These are phyloP conservation scores for Tiaroga cobitis DNA, from an alignment of 2,797 vertebrate genomes.

Conservation along the genomic window DNA sequence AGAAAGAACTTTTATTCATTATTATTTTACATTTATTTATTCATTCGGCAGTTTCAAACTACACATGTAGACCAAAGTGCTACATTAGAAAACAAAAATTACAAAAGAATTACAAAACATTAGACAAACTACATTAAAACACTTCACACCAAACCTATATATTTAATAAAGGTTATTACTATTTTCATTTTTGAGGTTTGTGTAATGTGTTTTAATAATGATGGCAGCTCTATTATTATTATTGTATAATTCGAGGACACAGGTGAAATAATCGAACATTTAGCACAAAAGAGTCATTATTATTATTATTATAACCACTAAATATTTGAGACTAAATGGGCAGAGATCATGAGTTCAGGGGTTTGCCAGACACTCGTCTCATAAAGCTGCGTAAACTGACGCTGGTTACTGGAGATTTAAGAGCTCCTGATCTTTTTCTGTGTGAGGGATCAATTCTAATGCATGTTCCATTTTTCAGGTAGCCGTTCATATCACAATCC, in stretches of 20 bases:
- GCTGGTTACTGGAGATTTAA: slow-evolving; percentile 65
- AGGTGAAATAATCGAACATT: neutral
- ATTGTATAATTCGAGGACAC: neutral
- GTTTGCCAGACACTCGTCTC: too few relatives aligned
- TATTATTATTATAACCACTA: neutral
- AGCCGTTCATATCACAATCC: neutral
- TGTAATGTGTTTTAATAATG: neutral
- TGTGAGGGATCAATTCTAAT: neutral
- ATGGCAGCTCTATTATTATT: neutral
- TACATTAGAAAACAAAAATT: too few relatives aligned
- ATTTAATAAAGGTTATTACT: too few relatives aligned
- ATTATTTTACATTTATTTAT: too few relatives aligned
- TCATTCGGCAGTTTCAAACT: neutral
- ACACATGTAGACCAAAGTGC: neutral
- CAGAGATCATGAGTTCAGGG: too few relatives aligned
- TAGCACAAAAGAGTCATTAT: neutral
- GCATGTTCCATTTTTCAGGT: neutral
- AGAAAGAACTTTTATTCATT: neutral
- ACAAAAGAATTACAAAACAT: too few relatives aligned
- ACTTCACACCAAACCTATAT: too few relatives aligned
- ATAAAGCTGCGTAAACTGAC: slow-evolving; percentile 50
- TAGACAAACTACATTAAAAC: too few relatives aligned
- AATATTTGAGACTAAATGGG: neutral
- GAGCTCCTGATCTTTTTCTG: neutral
- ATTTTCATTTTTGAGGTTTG: too few relatives aligned